Conservation (phyloP, 1,140 invertebrate genomes). For the Cotesia vestalis region DNA sequence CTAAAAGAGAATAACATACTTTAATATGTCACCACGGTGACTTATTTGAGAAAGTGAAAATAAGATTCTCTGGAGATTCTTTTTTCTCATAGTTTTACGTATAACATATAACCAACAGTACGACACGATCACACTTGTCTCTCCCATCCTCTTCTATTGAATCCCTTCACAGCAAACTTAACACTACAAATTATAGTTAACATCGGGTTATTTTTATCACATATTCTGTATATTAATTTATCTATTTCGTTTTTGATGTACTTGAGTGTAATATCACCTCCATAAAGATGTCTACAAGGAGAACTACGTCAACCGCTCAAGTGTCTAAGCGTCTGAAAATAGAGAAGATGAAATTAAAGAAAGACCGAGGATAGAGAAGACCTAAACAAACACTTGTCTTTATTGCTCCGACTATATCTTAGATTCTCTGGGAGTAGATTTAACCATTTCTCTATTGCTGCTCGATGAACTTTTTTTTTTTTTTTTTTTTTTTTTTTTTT, state of each 20-base stretch:
- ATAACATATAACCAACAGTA: too few relatives aligned
- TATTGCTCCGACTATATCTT: slow-evolving; percentile 58
- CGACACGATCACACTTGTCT: too few relatives aligned
- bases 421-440: slow-evolving; percentile 35
- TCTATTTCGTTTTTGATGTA: too few relatives aligned
- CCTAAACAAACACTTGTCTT: slow-evolving; percentile 64
- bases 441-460: too few relatives aligned
- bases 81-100: background rate
- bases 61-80: slow-evolving; percentile 45
- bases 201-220: too few relatives aligned
- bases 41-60: slow-evolving; percentile 50
- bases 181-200: too few relatives aligned
- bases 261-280: too few relatives aligned
- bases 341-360: slow-evolving; percentile 41
- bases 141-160: too few relatives aligned
- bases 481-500: too few relatives aligned
- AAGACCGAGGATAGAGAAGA: slow-evolving; percentile 51
- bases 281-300: background rate
- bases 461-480: slow-evolving; percentile 1
- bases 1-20: slow-evolving; percentile 44
- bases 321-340: background rate
- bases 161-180: too few relatives aligned
- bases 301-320: background rate
- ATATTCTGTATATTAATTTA: too few relatives aligned
- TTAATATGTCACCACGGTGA: slow-evolving; percentile 47